A percentile compares a stretch with the other conserved stretches of the same genome.
phyloP scores from a whole-genome alignment of 2,797 vertebrate species.

The Pangasius larnaudii region DNA sequence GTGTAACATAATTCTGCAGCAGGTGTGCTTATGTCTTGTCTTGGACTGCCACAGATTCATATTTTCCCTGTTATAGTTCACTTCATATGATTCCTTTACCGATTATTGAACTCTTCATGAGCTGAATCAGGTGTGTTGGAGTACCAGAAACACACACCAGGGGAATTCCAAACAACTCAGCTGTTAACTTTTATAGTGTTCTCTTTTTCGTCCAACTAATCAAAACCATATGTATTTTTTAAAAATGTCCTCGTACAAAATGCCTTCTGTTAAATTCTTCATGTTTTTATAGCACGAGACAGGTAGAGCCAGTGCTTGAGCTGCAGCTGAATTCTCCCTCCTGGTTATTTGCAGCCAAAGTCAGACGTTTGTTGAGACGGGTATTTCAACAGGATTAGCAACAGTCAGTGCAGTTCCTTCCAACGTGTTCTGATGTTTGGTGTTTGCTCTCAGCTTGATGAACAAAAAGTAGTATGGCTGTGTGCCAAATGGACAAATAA shows the following conservation, averaged over 20 bases:
- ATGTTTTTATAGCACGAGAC: constrained; percentile 21
- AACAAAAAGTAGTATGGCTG: constrained; percentile 26
- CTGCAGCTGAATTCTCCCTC: constrained; percentile 36
- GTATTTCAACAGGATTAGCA: constrained; percentile 50
- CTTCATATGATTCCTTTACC: constrained; percentile 10
- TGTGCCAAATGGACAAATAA: constrained; percentile 29
- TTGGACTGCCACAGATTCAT: background rate
- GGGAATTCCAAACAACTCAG: constrained; percentile 40
- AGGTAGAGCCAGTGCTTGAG: constrained; percentile 28
- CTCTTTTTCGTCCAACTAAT: constrained; percentile 10
- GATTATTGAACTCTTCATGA: constrained; percentile 23
- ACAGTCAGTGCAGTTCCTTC: constrained; percentile 36
- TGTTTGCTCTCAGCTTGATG: constrained; percentile 40
- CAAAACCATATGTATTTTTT: constrained; percentile 32
- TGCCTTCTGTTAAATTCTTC: constrained; percentile 34
- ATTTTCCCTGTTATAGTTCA: constrained; percentile 11
- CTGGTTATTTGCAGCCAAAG: constrained; percentile 43
- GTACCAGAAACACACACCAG: constrained; percentile 26
- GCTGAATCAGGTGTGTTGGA: constrained; percentile 28
- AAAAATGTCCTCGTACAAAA: background rate
- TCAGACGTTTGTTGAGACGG: constrained; percentile 28
- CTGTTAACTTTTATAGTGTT: constrained; percentile 37
- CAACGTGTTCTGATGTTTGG: constrained; percentile 44
- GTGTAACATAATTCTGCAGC: constrained; percentile 23
- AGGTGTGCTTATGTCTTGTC: constrained; percentile 28